Evolutionary conservation across 2,113 vertebrate genomes (phyloP).

Genomic region (Channa argus): DNA sequence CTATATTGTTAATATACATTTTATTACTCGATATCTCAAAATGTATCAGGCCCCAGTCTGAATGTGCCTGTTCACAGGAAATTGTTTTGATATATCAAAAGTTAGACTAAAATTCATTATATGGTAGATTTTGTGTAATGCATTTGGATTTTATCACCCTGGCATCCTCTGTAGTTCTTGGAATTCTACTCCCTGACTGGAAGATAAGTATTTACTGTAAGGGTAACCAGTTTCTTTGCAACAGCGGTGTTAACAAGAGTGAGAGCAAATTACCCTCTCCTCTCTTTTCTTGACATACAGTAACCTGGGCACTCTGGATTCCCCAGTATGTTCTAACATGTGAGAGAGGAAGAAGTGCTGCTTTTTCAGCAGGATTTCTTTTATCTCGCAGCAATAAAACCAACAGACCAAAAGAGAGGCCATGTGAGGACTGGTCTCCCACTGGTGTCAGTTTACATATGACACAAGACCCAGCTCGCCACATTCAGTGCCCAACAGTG

Average conservation of each 20-base stretch:
- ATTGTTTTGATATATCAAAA: background rate
- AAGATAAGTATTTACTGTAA: conserved; percentile 40
- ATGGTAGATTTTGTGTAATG: background rate
- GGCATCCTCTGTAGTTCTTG: too few species aligned
- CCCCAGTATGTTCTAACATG: background rate
- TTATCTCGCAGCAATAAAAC: background rate
- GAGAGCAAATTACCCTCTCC: background rate
- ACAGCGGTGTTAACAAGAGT: background rate
- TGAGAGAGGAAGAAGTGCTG: background rate
- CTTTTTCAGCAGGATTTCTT: background rate
- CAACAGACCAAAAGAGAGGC: background rate
- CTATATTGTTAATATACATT: too few species aligned
- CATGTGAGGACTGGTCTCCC: background rate
- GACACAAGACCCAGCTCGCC: background rate
- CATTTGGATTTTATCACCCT: background rate
- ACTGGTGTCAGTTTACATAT: conserved; percentile 41
- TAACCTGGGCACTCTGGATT: background rate
- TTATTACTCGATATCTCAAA: too few species aligned
- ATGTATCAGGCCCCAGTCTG: too few species aligned
- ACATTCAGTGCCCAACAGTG: accelerated
- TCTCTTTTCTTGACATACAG: background rate
- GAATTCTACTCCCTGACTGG: background rate
- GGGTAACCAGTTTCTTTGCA: background rate
- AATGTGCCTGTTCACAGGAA: too few species aligned
- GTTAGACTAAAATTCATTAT: background rate